phyloP scores from a whole-genome alignment of 2,113 vertebrate genomes.

The Antechinus stuartii region DNA sequence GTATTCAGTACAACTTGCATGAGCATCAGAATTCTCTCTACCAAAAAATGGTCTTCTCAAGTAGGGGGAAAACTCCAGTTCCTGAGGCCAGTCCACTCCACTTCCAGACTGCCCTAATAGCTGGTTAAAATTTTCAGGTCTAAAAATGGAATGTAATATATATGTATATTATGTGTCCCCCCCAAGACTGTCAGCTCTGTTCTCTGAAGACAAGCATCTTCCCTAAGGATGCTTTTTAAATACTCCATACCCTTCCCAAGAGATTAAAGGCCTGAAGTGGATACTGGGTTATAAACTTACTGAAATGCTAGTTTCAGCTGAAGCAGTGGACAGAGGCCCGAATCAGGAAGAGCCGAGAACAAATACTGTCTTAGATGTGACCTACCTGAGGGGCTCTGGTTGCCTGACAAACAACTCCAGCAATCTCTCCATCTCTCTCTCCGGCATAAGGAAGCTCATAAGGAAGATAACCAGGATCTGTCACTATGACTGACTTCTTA shows the following conservation, averaged over 20 bases:
- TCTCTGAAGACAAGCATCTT: neutral
- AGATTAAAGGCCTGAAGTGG: neutral
- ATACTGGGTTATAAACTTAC: neutral
- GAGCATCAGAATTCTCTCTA: neutral
- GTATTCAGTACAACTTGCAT: neutral
- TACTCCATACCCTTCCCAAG: rapidly evolving
- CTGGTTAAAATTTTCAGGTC: neutral
- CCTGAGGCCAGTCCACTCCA: neutral
- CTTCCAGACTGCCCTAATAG: neutral
- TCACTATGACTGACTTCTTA: neutral
- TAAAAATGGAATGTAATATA: too few species aligned
- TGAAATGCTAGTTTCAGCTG: neutral
- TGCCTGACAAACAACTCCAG: neutral
- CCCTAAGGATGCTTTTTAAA: neutral
- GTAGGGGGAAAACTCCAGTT: neutral
- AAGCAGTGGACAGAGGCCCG: neutral
- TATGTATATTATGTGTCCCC: too few species aligned
- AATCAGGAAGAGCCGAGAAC: neutral
- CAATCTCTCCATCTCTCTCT: neutral
- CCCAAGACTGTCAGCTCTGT: neutral
- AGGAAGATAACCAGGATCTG: neutral
- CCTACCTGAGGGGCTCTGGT: neutral
- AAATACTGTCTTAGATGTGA: neutral
- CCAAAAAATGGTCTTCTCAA: neutral
- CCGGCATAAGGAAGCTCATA: neutral